Evolutionary conservation across 2,888 invertebrate genomes (phyloP).

Genomic region (Philaethria dido): DNA sequence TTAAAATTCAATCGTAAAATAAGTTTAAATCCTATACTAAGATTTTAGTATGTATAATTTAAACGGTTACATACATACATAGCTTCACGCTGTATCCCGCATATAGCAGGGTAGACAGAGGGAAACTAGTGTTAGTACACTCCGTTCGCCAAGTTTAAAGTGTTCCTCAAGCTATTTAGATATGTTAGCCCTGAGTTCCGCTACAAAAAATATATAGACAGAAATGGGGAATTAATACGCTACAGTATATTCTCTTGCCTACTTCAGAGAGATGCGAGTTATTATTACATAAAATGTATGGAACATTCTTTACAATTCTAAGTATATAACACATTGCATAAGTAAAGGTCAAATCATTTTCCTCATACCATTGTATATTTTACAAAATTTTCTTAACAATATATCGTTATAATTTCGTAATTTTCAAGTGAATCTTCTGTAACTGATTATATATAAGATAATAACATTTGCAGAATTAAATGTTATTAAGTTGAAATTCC

Average conservation of each 20-base stretch:
- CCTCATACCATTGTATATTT: constrained; percentile 6
- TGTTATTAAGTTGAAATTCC: background rate
- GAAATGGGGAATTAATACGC: no score
- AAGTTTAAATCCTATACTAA: no score
- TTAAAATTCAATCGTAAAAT: no score
- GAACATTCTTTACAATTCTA: constrained; percentile 13
- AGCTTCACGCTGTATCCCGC: no score
- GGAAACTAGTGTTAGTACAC: no score
- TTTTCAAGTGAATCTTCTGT: background rate
- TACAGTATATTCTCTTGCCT: background rate
- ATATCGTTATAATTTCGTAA: background rate
- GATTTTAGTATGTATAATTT: no score
- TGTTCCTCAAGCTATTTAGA: no score
- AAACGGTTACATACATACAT: no score
- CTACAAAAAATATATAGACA: no score
- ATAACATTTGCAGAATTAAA: background rate
- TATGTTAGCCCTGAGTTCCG: no score
- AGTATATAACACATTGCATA: constrained; percentile 6
- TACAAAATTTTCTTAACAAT: background rate
- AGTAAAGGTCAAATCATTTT: background rate
- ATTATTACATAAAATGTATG: background rate
- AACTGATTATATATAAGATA: background rate
- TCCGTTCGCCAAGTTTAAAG: no score
- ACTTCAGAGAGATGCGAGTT: background rate
- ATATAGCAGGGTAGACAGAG: no score